Percentiles rank a stretch among this genome's conserved stretches.
Conservation (phyloP, 2,888 invertebrate genomes). For the Latrodectus elegans region DNA sequence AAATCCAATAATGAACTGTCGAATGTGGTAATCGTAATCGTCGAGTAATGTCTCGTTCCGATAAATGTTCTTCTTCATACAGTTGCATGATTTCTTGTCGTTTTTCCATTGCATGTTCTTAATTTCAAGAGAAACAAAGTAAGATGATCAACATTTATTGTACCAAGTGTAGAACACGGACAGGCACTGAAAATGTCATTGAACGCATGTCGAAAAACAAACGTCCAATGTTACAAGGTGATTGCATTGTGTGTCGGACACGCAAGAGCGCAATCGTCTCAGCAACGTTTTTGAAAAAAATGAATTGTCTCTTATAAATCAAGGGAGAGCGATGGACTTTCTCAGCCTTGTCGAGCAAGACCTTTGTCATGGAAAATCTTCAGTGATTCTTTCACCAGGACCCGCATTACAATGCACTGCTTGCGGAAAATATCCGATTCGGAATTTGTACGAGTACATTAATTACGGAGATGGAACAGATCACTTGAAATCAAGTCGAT, state of each 20-base stretch:
- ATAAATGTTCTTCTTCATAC: not conserved
- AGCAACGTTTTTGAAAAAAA: too few species aligned
- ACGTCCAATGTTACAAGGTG: not conserved
- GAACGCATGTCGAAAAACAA: not conserved
- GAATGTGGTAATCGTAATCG: not conserved
- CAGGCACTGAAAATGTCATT: not conserved
- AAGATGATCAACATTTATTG: slow-evolving; percentile 4
- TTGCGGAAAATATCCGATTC: not conserved
- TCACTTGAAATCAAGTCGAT: not conserved
- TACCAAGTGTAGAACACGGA: not conserved
- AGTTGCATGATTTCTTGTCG: slow-evolving; percentile 3
- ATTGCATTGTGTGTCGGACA: not conserved
- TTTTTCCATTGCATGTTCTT: not conserved
- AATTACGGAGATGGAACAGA: not conserved
- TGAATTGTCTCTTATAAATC: not conserved
- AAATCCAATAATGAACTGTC: slow-evolving; percentile 16
- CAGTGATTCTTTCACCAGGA: not conserved
- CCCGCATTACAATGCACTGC: not conserved
- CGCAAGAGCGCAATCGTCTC: not conserved
- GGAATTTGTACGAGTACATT: not conserved
- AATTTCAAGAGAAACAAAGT: not conserved
- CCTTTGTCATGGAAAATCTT: not conserved
- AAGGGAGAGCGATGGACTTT: not conserved
- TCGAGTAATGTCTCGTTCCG: slow-evolving; percentile 16
- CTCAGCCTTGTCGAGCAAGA: not conserved